These are phyloP conservation scores for Elgonia sp. DNA, from an alignment of 2,888 invertebrate species.

Conservation along the genomic window DNA sequence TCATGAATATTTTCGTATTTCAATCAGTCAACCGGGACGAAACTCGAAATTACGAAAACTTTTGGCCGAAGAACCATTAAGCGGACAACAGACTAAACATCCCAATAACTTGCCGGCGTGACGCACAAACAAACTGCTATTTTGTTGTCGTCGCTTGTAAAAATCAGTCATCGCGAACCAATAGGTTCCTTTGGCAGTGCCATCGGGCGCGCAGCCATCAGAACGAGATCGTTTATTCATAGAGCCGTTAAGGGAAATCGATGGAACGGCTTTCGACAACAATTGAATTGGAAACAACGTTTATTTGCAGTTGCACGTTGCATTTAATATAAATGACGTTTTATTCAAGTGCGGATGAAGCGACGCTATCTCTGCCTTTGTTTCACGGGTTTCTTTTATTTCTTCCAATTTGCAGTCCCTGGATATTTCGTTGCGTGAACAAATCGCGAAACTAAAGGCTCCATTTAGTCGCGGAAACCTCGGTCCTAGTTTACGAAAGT, in stretches of 20 bases:
- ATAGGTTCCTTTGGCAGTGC: conserved; percentile 41
- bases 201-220: conserved; percentile 24
- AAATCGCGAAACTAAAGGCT: conserved; percentile 40
- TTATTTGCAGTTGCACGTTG: conserved; percentile 73
- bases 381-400: conserved; percentile 4
- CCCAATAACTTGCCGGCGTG: conserved; percentile 11
- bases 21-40: conserved; percentile 27
- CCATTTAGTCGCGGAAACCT: conserved; percentile 41
- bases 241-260: conserved; percentile 64
- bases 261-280: conserved; percentile 64
- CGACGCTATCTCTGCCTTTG: conserved; percentile 39
- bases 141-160: conserved; percentile 48
- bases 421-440: conserved; percentile 62
- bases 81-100: conserved; percentile 26
- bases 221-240: conserved; percentile 68
- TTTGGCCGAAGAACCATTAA: conserved; percentile 31
- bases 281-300: conserved; percentile 76
- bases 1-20: conserved; percentile 26
- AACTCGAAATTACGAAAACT: conserved; percentile 39
- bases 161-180: conserved; percentile 59
- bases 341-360: conserved; percentile 55
- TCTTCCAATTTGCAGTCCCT: conserved; percentile 40
- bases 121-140: conserved; percentile 35
- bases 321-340: conserved; percentile 62
- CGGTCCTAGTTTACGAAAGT: conserved; percentile 28